Percentiles rank a stretch among this genome's conserved stretches.
Conservation (phyloP, 2,113 vertebrate genomes). For the Potamarius usumacintae region DNA sequence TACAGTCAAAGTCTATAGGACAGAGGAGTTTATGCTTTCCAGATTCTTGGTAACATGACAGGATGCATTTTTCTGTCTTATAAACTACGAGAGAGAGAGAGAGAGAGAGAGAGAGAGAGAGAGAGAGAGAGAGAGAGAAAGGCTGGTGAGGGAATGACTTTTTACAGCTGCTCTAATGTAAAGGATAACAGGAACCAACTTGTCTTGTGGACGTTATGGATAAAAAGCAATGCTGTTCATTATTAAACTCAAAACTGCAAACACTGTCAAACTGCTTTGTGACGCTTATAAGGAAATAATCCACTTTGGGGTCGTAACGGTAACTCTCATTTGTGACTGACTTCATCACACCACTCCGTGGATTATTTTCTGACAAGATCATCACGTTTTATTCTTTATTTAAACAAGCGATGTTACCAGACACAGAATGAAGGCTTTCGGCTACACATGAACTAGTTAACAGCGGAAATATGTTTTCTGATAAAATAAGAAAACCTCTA, state of each 20-base stretch:
- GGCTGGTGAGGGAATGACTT: background rate
- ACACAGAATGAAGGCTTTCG: background rate
- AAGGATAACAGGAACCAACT: background rate
- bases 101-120: no score
- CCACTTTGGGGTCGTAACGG: background rate
- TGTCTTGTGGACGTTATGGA: background rate
- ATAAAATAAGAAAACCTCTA: background rate
- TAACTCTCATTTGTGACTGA: background rate
- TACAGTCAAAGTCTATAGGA: background rate
- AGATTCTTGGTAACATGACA: background rate
- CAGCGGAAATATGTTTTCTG: background rate
- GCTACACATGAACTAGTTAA: background rate
- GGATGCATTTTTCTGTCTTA: background rate
- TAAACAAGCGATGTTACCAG: background rate
- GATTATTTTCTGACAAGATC: background rate
- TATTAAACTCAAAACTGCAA: background rate
- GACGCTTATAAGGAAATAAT: background rate
- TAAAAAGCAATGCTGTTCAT: background rate
- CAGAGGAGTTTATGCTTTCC: background rate
- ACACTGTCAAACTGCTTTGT: background rate
- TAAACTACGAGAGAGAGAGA: background rate
- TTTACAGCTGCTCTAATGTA: background rate
- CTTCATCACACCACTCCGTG: background rate
- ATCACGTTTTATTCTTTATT: background rate
- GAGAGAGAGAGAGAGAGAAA: background rate